Evolutionary conservation across 1,140 invertebrate species (phyloP).

Genomic region (Drosophila ficusphila): DNA sequence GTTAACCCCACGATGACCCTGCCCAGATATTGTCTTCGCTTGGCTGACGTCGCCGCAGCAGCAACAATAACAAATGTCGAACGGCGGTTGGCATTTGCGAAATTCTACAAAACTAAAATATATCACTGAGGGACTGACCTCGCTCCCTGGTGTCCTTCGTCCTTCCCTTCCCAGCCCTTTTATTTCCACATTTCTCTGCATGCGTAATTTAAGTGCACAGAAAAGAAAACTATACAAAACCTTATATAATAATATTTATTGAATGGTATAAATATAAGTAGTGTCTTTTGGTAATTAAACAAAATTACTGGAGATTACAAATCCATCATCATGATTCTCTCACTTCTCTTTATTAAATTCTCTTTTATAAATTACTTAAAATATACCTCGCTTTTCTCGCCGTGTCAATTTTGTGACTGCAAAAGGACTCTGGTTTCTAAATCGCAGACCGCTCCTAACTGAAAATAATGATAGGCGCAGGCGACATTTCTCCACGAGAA

Average conservation of each 20-base stretch:
- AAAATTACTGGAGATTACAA: no score
- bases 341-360: no score
- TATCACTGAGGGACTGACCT: conserved; percentile 42
- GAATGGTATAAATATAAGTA: no score
- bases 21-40: conserved; percentile 70
- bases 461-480: conserved; percentile 74
- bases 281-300: no score
- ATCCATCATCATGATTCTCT: no score
- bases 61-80: conserved; percentile 30
- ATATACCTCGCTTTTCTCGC: neutral
- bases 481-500: conserved; percentile 21
- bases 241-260: no score
- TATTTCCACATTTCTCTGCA: conserved; percentile 13
- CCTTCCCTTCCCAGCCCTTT: no score
- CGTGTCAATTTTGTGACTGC: conserved; percentile 52
- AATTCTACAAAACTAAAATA: conserved; percentile 75
- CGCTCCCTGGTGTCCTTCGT: neutral
- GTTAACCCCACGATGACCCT: conserved; percentile 1
- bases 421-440: conserved; percentile 55
- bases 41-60: conserved; percentile 37
- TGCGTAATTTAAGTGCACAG: conserved; percentile 44
- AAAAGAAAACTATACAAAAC: no score
- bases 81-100: conserved; percentile 45
- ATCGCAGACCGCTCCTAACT: conserved; percentile 51
- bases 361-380: no score